Conservation (phyloP, 1,140 invertebrate species). For the Stenopsyche tienmushanensis region DNA sequence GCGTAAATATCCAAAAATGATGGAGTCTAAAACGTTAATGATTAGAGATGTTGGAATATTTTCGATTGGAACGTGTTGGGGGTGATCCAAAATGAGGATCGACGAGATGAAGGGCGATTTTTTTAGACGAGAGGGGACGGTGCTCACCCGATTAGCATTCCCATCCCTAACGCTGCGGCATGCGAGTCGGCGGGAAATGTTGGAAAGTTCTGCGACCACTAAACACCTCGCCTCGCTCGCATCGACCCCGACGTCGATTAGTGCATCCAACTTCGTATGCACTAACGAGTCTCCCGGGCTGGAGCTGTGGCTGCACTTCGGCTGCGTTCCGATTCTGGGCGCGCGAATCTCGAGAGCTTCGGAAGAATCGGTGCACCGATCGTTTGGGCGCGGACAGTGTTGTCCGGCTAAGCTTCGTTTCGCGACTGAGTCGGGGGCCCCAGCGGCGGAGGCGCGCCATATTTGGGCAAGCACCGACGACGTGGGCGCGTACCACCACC, state of each 20-base stretch:
- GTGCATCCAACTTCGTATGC: constrained; percentile 6
- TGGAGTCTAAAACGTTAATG: too few relatives aligned
- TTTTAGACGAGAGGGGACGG: too few relatives aligned
- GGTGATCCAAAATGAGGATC: too few relatives aligned
- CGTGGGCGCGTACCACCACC: background rate
- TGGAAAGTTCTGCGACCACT: background rate
- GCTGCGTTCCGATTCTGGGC: background rate
- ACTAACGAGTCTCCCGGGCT: background rate
- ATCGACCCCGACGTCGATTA: background rate
- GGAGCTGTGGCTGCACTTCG: background rate
- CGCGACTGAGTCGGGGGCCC: constrained; percentile 13
- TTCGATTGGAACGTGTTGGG: too few relatives aligned
- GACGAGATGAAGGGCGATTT: background rate
- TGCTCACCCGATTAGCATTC: constrained; percentile 22
- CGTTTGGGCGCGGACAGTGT: background rate
- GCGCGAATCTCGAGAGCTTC: background rate
- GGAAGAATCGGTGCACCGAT: background rate
- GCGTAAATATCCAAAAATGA: too few relatives aligned
- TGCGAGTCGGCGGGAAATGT: background rate
- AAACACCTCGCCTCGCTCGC: too few relatives aligned
- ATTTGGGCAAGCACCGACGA: constrained; percentile 13
- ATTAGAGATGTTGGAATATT: too few relatives aligned
- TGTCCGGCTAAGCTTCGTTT: constrained; percentile 13
- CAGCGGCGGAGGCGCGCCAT: constrained; percentile 5
- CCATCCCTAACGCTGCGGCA: constrained; percentile 8